phyloP scores from a whole-genome alignment of 2,888 invertebrate genomes.

The Synanthedon tipuliformis region DNA sequence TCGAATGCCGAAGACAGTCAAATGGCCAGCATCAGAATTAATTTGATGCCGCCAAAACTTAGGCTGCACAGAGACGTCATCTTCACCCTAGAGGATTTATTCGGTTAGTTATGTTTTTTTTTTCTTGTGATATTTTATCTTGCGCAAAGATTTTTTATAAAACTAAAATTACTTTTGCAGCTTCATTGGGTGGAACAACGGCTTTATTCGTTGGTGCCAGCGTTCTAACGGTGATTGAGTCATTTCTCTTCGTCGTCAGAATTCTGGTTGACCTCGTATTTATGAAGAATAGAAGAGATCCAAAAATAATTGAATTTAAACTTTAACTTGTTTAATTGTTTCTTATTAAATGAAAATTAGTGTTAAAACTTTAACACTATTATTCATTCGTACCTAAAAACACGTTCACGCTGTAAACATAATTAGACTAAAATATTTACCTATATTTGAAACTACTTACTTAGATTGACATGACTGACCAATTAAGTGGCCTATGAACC shows the following conservation, averaged over 20 bases:
- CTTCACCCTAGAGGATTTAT: slow-evolving; percentile 58
- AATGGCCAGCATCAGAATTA: slow-evolving; percentile 39
- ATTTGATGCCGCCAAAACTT: slow-evolving; percentile 59
- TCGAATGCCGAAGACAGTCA: slow-evolving; percentile 16
- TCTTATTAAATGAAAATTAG: no score
- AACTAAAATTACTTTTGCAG: slow-evolving; percentile 19
- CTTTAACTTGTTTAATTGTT: no score
- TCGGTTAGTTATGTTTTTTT: slow-evolving; percentile 31
- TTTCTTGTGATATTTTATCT: slow-evolving; percentile 1
- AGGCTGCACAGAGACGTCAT: slow-evolving; percentile 55
- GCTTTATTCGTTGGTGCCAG: slow-evolving; percentile 62
- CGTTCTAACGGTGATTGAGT: slow-evolving; percentile 56
- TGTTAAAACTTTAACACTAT: no score
- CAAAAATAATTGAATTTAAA: no score
- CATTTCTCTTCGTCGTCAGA: slow-evolving; percentile 36
- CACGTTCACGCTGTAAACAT: no score
- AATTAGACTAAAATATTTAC: no score
- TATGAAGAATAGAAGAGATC: background rate
- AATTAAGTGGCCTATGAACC: no score
- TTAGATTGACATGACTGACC: no score
- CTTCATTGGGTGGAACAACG: slow-evolving; percentile 60
- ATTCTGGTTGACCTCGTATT: slow-evolving; percentile 14
- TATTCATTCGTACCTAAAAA: no score
- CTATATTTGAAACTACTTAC: no score
- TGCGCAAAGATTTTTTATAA: background rate